Conservation (phyloP, 2,113 vertebrate species). For the Manacus vitellinus region DNA sequence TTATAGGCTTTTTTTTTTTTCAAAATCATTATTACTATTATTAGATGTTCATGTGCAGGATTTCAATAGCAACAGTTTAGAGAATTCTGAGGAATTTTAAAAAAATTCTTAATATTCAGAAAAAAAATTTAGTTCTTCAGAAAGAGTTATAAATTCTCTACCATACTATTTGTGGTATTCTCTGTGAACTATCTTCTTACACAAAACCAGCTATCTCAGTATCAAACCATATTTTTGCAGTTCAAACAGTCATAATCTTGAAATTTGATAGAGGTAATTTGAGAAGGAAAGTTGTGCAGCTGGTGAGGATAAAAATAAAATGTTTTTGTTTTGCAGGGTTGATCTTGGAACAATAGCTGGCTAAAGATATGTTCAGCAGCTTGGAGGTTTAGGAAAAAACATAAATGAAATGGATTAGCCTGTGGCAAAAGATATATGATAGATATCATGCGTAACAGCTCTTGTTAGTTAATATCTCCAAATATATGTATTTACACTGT, state of each 20-base stretch:
- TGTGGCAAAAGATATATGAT: neutral
- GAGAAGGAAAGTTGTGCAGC: slow-evolving; percentile 15
- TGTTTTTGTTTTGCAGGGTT: neutral
- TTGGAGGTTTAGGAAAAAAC: slow-evolving; percentile 11
- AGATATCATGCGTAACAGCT: neutral
- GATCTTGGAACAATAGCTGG: slow-evolving; percentile 36
- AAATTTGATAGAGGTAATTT: slow-evolving; percentile 38
- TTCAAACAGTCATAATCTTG: neutral
- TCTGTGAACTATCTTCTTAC: neutral
- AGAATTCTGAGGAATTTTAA: neutral
- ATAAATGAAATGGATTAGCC: neutral
- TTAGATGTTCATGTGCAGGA: neutral
- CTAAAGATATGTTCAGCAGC: neutral
- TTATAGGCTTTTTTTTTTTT: neutral
- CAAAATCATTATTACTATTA: neutral
- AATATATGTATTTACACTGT: neutral
- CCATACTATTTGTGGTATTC: neutral
- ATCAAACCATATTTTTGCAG: neutral
- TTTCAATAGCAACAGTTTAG: neutral
- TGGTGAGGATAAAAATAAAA: slow-evolving; percentile 43
- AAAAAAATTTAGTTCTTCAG: neutral
- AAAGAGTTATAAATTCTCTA: neutral
- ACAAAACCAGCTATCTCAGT: neutral
- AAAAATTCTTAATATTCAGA: neutral
- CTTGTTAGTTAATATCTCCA: neutral